phyloP scores from a whole-genome alignment of 1,140 invertebrate species.

The Anagrus nilaparvatae region DNA sequence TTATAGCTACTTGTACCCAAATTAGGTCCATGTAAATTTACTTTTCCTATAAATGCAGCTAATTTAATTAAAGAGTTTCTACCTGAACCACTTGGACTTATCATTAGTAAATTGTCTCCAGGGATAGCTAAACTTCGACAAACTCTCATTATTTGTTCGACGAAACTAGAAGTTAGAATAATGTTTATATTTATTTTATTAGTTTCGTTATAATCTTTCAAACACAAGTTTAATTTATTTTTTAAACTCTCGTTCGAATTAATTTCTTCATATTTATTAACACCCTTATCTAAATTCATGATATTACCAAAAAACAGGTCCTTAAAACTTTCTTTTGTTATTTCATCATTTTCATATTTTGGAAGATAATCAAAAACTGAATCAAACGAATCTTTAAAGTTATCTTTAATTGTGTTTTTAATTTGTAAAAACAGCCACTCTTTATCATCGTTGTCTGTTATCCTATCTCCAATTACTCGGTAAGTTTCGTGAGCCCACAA shows the following conservation, averaged over 20 bases:
- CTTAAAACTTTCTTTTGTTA: conserved; percentile 47
- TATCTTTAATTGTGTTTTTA: conserved; percentile 37
- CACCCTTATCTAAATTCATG: conserved; percentile 41
- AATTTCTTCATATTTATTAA: conserved; percentile 54
- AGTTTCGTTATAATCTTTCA: conserved; percentile 54
- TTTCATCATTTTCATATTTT: conserved; percentile 32
- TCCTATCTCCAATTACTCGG: conserved; percentile 58
- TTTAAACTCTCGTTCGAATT: conserved; percentile 45
- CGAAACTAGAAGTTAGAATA: conserved; percentile 50
- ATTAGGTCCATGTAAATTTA: conserved; percentile 49
- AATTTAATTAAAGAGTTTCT: conserved; percentile 49
- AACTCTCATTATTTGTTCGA: conserved; percentile 54
- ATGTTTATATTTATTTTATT: conserved; percentile 53
- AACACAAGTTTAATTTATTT: conserved; percentile 41
- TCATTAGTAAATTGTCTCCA: conserved; percentile 43
- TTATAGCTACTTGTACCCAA: conserved; percentile 44
- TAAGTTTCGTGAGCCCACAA: conserved; percentile 62
- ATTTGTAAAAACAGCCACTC: conserved; percentile 48
- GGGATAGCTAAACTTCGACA: conserved; percentile 50
- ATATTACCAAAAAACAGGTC: conserved; percentile 57
- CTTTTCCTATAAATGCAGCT: conserved; percentile 49
- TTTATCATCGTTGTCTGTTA: conserved; percentile 48
- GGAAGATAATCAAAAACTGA: conserved; percentile 36
- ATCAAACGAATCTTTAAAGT: conserved; percentile 49
- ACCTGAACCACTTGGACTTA: conserved; percentile 55